Conservation (phyloP, 2,113 vertebrate species). For the Chitala chitala region DNA sequence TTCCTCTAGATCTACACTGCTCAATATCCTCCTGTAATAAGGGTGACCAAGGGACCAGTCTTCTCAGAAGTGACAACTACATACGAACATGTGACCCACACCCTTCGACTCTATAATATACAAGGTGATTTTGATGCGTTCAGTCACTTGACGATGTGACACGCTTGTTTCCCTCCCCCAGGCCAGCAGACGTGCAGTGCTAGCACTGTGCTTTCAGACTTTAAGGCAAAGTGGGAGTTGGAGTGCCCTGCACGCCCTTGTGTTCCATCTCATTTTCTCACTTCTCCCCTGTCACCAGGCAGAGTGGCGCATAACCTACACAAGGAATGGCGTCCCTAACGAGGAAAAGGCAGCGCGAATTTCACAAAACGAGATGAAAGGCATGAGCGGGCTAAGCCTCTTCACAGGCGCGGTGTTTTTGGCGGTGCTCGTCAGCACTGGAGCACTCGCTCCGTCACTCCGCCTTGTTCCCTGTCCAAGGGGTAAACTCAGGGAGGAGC, state of each 20-base stretch:
- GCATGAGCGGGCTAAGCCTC: not conserved
- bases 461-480: not conserved
- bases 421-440: too few relatives aligned
- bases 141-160: not conserved
- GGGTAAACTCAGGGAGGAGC: not conserved
- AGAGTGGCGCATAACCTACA: too few relatives aligned
- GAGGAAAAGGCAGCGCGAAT: not conserved
- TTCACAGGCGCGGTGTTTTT: not conserved
- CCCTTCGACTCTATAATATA: constrained; percentile 68
- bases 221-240: not conserved
- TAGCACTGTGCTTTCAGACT: not conserved
- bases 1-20: constrained; percentile 65
- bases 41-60: constrained; percentile 71
- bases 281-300: too few relatives aligned
- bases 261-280: not conserved
- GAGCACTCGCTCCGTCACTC: too few relatives aligned
- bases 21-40: constrained; percentile 62
- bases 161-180: not conserved
- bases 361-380: not conserved
- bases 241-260: not conserved
- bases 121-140: constrained; percentile 58
- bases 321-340: too few relatives aligned
- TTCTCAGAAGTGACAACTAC: constrained; percentile 82
- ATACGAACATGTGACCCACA: constrained; percentile 76
- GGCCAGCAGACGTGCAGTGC: not conserved